Base-by-base conservation (phyloP, 2,888 invertebrate species). In the Drosophila ustulata region DNA sequence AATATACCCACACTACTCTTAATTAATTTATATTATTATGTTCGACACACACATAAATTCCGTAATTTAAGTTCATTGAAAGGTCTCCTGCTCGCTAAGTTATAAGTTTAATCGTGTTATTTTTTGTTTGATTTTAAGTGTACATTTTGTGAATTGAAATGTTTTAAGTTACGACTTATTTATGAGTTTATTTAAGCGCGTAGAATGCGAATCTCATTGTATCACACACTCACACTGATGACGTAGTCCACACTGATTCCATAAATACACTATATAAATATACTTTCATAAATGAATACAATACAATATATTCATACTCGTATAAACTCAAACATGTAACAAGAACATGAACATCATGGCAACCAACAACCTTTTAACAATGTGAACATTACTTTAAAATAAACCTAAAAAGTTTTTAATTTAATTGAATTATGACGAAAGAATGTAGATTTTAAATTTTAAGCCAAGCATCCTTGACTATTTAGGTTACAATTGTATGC, bases 161-260 rank as follows among this genome's bases (percentile, higher is more conserved):
- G 55, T 65, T 67, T 82, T 80, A 88, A 64, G 87, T 86, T 73
- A 74, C 74, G 55, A 51, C 41, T 73, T 69, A 66, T 69, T 80
- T 82, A 78, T 82, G 83, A 66, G 56, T 72, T 72, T 41, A 26
- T 52, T 26, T 72, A 78, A 53, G 56, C 82, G 85, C 76, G 86
- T 67, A 71, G 74, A 86, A 88, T 82, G 83, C 72, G 71, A 80
- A 85, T 85, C 83, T 79, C 88, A 82, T 75, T 75, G 71, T 62
- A 59, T 39, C 64, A 28, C 55, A 47, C 23, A 28, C 32, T 32
- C 23, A 46, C 53, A 4, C 39, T 23, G 55, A 45, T 55, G 50
- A 41, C 51, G 45, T 63, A 70, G 71, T 79, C 68, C 68, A 66
- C 59, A 71, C 46, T 66, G 66, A 68, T 64, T 47, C 45, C 62